These are phyloP conservation scores for Spilosoma lubricipeda DNA, from an alignment of 2,888 invertebrate genomes.

Conservation along the genomic window DNA sequence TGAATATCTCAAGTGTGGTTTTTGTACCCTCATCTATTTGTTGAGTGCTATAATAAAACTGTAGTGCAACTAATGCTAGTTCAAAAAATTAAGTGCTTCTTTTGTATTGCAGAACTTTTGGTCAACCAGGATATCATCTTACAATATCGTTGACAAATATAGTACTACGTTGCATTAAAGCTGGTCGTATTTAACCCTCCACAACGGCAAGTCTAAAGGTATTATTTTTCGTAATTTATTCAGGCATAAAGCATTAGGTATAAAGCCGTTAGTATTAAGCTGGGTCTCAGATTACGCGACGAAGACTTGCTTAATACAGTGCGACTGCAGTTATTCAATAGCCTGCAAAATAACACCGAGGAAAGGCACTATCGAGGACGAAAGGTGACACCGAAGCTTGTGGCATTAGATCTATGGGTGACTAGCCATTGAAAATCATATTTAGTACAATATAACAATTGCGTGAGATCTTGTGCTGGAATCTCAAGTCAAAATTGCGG, in stretches of 20 bases:
- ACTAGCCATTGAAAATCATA: conserved; percentile 55
- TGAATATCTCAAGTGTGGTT: conserved; percentile 81
- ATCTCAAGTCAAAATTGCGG: not conserved
- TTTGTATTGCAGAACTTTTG: conserved; percentile 27
- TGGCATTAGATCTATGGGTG: conserved; percentile 70
- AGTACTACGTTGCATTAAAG: conserved; percentile 32
- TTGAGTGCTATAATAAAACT: conserved; percentile 78
- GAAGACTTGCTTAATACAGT: conserved; percentile 80
- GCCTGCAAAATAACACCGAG: conserved; percentile 79
- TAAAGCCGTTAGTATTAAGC: conserved; percentile 78
- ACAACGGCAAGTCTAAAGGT: conserved; percentile 49
- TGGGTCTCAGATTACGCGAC: conserved; percentile 76
- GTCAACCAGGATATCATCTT: conserved; percentile 37
- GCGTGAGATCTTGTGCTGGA: not conserved
- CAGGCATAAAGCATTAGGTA: conserved; percentile 76
- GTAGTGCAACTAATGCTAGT: conserved; percentile 61
- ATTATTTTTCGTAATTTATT: conserved; percentile 74
- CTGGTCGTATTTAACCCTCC: conserved; percentile 40
- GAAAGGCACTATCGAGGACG: conserved; percentile 80
- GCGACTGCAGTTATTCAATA: conserved; percentile 81
- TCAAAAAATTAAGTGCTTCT: not conserved
- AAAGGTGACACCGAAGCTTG: conserved; percentile 81
- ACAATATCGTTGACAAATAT: conserved; percentile 28
- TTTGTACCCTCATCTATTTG: conserved; percentile 79
- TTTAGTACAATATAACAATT: conserved; percentile 24